Conservation (phyloP, 2,888 invertebrate genomes). For the Xylocampa areola region DNA sequence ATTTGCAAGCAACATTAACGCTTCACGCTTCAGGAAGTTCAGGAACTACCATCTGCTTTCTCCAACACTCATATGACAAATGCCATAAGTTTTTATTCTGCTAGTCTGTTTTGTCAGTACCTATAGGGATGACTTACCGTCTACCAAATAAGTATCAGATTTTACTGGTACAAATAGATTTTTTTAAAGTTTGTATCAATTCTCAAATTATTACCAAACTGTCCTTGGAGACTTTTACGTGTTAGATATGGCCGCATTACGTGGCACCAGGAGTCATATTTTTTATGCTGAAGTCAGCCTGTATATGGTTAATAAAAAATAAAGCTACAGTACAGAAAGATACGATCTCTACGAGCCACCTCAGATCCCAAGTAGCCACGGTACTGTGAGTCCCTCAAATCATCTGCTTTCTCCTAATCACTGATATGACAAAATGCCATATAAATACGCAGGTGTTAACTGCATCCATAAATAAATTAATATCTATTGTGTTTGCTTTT, state of each 20-base stretch:
- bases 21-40: slow-evolving; percentile 50
- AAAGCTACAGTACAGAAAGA: no score
- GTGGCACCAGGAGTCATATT: no score
- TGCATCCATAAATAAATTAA: slow-evolving; percentile 81
- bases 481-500: slow-evolving; percentile 84
- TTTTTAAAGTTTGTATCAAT: no score
- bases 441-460: slow-evolving; percentile 62
- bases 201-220: no score
- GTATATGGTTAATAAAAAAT: no score
- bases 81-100: slow-evolving; percentile 18
- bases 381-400: slow-evolving; percentile 2
- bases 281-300: no score
- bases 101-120: not conserved
- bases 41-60: slow-evolving; percentile 54
- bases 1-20: slow-evolving; percentile 55
- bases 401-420: slow-evolving; percentile 48
- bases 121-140: slow-evolving; percentile 1
- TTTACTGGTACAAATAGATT: no score
- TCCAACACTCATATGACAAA: slow-evolving; percentile 38
- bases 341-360: no score
- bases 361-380: no score
- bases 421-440: slow-evolving; percentile 62
- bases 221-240: no score
- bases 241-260: no score
- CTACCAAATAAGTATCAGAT: not conserved